Evolutionary conservation across 2,888 invertebrate genomes (phyloP).

Genomic region (Tiphia femorata): DNA sequence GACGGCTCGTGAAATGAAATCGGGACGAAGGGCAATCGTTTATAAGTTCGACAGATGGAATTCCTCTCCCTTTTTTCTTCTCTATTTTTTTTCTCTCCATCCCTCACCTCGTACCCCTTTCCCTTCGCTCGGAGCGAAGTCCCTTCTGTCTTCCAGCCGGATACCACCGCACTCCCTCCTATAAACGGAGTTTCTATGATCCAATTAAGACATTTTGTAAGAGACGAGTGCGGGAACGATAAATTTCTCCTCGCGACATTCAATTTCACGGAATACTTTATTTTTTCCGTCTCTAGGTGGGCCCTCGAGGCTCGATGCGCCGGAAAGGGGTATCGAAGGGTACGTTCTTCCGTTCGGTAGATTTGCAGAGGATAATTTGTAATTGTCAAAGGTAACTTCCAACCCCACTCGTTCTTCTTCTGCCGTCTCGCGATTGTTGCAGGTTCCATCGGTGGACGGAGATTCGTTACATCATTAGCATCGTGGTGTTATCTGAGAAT

Average conservation of each 20-base stretch:
- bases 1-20: constrained; percentile 63
- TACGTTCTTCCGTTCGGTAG: no score
- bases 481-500: no score
- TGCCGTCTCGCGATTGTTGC: no score
- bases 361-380: no score
- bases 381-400: no score
- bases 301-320: background rate
- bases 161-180: constrained; percentile 9
- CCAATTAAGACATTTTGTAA: constrained; percentile 30
- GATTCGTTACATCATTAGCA: no score
- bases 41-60: constrained; percentile 57
- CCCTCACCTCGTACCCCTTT: background rate
- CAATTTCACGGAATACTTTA: background rate
- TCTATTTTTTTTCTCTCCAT: constrained; percentile 6
- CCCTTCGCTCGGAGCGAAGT: background rate
- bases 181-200: constrained; percentile 34
- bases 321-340: background rate
- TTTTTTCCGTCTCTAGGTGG: background rate
- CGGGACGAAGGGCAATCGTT: constrained; percentile 52
- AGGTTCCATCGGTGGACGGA: no score
- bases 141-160: no score
- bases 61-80: constrained; percentile 26
- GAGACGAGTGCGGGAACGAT: constrained; percentile 5
- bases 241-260: constrained; percentile 1
- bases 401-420: no score